Base-by-base conservation (phyloP, 2,888 invertebrate genomes). In the Aricia artaxerxes region DNA sequence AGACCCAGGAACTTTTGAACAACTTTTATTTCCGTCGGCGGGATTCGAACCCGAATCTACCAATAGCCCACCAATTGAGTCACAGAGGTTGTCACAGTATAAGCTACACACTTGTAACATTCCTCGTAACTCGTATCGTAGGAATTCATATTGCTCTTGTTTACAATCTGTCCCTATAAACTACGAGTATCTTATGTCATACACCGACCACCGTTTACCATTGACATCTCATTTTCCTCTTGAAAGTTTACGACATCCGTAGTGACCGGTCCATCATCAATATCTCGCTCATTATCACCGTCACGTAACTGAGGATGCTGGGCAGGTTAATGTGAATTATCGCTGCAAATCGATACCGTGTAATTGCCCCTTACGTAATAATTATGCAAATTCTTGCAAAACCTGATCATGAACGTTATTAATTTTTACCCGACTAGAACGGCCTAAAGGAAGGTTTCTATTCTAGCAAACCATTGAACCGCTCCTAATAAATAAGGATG, bases 291-390 rank as follows among this genome's bases (percentile, higher is more conserved):
- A 6, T 69, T 69, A 69, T 35, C 35, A 13, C 35, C 11, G 64
- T 31, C 6, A 69, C 35, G 31, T 69, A 16, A 69, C 69, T 6
- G 69, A 69, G 69, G 69, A 69, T 69, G 69, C 35, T 69, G 61
- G 64, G 69, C 69, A 49, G 35, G 35, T 69, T 69, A 69, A 1
- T 69, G 64, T 69, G 64, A 69, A 69, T 69, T 69, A 31, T 31
- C 1, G 64, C 64, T 38, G 35, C 69, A 4, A 35, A 38, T 69
- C 69, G 69, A 35, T 69, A 16, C 13, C 35, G 35, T 35, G 69
- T 69, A 69, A 69, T 35, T 35, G 35, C 35, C 5, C 16, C 13
- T 69, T 69, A 38, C 16, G 69, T 69, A 69, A 69, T 13, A 69
- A 35, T 69, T 69, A 69, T 69, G 35, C 69, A 38, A 35, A 69